Percentiles rank a stretch among this genome's conserved stretches.
These are phyloP conservation scores for Callithrix jacchus DNA, from an alignment of 2,113 vertebrate genomes.

Conservation along the genomic window DNA sequence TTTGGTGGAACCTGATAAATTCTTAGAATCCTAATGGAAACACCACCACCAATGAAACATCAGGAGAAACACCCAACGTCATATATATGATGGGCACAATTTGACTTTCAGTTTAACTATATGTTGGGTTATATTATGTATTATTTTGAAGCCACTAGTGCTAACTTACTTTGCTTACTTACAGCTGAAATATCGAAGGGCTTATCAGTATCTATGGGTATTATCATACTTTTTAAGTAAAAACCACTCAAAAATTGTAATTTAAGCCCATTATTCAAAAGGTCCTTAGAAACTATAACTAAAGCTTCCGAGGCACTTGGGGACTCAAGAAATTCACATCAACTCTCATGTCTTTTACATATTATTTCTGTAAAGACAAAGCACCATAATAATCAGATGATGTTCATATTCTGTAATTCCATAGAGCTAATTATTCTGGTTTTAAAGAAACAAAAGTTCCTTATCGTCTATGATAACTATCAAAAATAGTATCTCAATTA, in stretches of 20 bases:
- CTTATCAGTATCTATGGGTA: background rate
- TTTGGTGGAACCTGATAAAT: background rate
- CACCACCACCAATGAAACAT: background rate
- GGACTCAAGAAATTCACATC: conserved; percentile 17
- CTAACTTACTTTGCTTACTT: background rate
- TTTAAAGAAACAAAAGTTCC: background rate
- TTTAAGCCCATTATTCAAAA: conserved; percentile 20
- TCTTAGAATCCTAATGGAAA: background rate
- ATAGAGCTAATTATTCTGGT: background rate
- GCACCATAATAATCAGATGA: background rate
- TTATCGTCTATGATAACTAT: background rate
- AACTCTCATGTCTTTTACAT: background rate
- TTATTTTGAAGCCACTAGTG: background rate
- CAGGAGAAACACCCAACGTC: background rate
- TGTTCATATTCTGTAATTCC: background rate
- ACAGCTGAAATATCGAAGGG: background rate
- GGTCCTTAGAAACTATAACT: background rate
- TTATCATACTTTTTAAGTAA: background rate
- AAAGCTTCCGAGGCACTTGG: background rate
- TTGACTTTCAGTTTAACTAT: background rate
- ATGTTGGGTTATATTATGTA: background rate
- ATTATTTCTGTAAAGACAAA: background rate
- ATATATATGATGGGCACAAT: background rate
- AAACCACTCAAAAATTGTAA: conserved; percentile 2
- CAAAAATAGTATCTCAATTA: background rate